Percentiles rank a stretch among this genome's conserved stretches.
Evolutionary conservation across 2,797 vertebrate genomes (phyloP).

Genomic region (Anniella stebbinsi): DNA sequence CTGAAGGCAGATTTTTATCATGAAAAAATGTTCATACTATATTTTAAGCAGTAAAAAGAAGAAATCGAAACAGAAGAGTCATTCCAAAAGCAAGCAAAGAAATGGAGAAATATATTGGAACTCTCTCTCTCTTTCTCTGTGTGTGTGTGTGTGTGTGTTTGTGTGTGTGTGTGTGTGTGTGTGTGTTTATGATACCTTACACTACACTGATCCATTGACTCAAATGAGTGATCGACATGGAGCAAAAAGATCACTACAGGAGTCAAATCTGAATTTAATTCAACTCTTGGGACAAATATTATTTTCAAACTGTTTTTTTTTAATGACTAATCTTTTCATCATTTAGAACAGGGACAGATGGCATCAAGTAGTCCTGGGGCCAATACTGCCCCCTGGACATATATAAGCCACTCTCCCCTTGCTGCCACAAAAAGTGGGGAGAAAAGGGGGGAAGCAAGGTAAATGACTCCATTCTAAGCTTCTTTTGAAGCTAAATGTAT

Average conservation of each 20-base stretch:
- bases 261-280: slow-evolving; percentile 6
- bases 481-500: too few species aligned
- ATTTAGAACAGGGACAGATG: not conserved
- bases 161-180: too few species aligned
- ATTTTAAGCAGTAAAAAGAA: slow-evolving; percentile 45
- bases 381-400: too few species aligned
- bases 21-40: slow-evolving; percentile 50
- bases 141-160: too few species aligned
- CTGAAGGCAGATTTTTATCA: slow-evolving; percentile 57
- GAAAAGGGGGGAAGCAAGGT: too few species aligned
- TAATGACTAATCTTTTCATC: too few species aligned
- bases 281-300: not conserved
- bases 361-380: too few species aligned
- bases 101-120: not conserved
- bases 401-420: too few species aligned
- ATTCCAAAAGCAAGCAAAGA: not conserved
- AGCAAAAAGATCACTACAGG: not conserved
- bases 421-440: too few species aligned
- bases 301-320: not conserved
- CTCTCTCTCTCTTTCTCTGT: not conserved
- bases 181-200: not conserved
- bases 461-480: too few species aligned
- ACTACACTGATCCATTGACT: not conserved
- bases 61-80: slow-evolving; percentile 5
- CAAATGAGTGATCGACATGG: not conserved